These are phyloP conservation scores for Anorthoa munda DNA, from an alignment of 2,888 invertebrate genomes.

Conservation along the genomic window DNA sequence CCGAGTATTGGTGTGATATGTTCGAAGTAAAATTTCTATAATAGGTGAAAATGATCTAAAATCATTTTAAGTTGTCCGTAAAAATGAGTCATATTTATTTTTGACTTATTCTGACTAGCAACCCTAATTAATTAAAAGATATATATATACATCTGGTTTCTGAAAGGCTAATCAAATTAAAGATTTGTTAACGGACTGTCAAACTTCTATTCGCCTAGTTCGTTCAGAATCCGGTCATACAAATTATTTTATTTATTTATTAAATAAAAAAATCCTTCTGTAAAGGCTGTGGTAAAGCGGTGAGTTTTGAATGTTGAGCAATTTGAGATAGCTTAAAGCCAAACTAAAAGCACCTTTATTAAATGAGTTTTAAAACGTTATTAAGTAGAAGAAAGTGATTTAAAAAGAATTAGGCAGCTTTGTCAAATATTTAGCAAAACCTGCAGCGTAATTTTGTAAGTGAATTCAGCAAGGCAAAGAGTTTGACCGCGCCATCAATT, in stretches of 20 bases:
- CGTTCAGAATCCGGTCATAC: background rate
- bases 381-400: background rate
- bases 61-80: background rate
- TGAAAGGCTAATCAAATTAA: background rate
- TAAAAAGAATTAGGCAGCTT: background rate
- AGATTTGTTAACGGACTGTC: background rate
- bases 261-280: too few relatives aligned
- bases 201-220: background rate
- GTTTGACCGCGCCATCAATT: too few relatives aligned
- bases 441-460: too few relatives aligned
- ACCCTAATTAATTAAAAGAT: background rate
- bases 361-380: background rate
- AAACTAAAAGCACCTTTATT: conserved; percentile 4
- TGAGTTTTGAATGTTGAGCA: background rate
- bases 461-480: too few relatives aligned
- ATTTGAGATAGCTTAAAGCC: background rate
- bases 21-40: conserved; percentile 26
- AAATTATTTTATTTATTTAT: too few relatives aligned
- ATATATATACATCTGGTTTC: background rate
- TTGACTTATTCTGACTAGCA: conserved; percentile 10
- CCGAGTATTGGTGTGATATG: conserved; percentile 38
- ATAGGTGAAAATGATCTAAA: background rate
- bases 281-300: background rate
- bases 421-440: background rate
- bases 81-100: background rate